Evolutionary conservation across 64 coral and sea anemone genomes (phyloP), one percentile per base, ranked within the genome.

Genomic region (Dendronephthya gigantea): DNA sequence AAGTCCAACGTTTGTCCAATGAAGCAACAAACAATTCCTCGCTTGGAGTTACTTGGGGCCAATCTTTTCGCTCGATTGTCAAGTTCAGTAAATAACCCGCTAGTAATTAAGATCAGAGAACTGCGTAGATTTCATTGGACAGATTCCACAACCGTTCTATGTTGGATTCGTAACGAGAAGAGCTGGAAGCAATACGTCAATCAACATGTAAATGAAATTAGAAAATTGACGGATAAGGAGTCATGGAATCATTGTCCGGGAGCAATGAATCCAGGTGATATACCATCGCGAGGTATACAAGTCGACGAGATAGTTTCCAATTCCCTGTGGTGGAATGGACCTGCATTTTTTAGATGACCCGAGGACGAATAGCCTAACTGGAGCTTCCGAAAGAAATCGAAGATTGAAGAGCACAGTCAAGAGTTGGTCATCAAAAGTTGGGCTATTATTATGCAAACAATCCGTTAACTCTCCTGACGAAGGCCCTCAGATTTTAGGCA

Each of bases 211-310:
- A 70, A 70, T 9, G 66, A 70, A 70, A 70, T 70, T n/a, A 9
- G 66, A 32, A n/a, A 70, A 25, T n/a, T 70, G 66, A 70, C 66
- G 9, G 66, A 8, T 7, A 70, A 32, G 7, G 30, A 70, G n/a
- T 70, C 66, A n/a, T 70, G 66, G 66, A 70, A 70, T 70, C 66
- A 70, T 32, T 70, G 66, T 32, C 66, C 66, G 9, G 66, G 66
- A 7, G 30, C 7, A 25, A n/a, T 25, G 7, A 70, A 70, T n/a
- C 66, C 66, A 32, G 66, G 9, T 32, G 66, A 70, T 70, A 9
- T 70, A n/a, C 66, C 66, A 32, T 70, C 66, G 66, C 66, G 66
- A 70, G 66, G 66, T 9, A 70, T 70, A 32, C n/a, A 9, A 25
- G 66, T 70, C 8, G n/a, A 70, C 66, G 66, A 70, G 19, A 11